A percentile compares a stretch with the other conserved stretches of the same genome.
Evolutionary conservation across 2,113 vertebrate species (phyloP).

Genomic region (Gnathonemus echidnorhynchus): DNA sequence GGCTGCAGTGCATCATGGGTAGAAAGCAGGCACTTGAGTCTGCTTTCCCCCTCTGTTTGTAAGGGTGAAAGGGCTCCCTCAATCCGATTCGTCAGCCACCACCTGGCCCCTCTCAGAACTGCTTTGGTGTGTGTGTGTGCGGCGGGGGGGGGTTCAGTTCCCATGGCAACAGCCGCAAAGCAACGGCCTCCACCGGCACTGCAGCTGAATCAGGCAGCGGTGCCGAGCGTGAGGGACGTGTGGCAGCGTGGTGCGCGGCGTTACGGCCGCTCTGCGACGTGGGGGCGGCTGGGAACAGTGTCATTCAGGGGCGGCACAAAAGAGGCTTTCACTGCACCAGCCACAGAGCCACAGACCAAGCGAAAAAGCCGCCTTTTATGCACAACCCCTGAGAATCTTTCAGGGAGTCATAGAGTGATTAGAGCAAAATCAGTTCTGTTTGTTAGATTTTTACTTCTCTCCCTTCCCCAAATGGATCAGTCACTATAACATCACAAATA

Average conservation of each 20-base stretch:
- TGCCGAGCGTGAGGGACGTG: neutral
- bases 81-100: constrained; percentile 34
- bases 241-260: neutral
- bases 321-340: neutral
- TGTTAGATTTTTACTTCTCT: neutral
- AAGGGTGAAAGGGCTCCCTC: neutral
- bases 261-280: neutral
- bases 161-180: constrained; percentile 35
- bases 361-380: neutral
- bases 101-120: constrained; percentile 48
- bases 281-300: neutral
- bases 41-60: neutral
- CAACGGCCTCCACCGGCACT: neutral
- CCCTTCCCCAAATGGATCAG: neutral
- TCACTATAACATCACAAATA: neutral
- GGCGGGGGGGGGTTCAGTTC: constrained; percentile 34
- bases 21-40: constrained; percentile 25
- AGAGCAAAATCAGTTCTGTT: neutral
- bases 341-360: neutral
- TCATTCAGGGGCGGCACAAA: neutral
- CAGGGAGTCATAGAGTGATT: neutral
- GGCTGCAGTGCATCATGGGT: neutral
- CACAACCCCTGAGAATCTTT: neutral
- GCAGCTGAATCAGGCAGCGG: neutral
- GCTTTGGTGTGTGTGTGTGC: constrained; percentile 1